Evolutionary conservation across 2,113 vertebrate genomes (phyloP).

Genomic region (Casuarius casuarius): DNA sequence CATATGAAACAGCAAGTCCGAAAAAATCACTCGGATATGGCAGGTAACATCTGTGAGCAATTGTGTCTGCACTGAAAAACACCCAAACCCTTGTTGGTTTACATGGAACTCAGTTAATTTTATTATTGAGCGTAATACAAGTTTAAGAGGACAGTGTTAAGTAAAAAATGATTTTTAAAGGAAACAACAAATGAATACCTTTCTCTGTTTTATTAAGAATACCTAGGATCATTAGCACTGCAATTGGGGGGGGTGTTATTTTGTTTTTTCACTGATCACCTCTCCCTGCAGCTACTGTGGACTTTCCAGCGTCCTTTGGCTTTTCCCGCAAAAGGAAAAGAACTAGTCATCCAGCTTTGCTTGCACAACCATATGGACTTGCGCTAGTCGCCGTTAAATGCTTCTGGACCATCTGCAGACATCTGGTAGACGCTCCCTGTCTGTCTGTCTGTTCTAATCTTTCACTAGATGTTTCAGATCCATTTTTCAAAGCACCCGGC

Average conservation of each 20-base stretch:
- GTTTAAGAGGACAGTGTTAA: neutral
- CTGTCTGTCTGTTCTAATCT: neutral
- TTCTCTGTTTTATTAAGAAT: neutral
- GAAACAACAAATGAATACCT: neutral
- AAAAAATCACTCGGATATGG: neutral
- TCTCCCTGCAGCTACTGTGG: neutral
- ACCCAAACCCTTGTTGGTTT: neutral
- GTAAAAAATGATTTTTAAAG: neutral
- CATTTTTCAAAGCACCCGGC: neutral
- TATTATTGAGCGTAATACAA: neutral
- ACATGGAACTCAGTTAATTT: neutral
- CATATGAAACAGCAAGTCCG: neutral
- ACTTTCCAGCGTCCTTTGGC: neutral
- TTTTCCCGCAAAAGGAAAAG: neutral
- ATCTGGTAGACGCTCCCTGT: neutral
- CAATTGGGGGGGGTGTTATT: neutral
- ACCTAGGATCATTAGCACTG: neutral
- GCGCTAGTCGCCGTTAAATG: neutral
- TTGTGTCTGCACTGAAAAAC: neutral
- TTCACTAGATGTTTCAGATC: neutral
- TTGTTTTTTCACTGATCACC: neutral
- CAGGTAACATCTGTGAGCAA: constrained; percentile 33
- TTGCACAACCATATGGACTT: accelerated
- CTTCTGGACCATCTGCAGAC: neutral
- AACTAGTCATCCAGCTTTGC: neutral